These are phyloP conservation scores for Cosmia pyralina DNA, from an alignment of 2,888 invertebrate genomes.

Conservation along the genomic window DNA sequence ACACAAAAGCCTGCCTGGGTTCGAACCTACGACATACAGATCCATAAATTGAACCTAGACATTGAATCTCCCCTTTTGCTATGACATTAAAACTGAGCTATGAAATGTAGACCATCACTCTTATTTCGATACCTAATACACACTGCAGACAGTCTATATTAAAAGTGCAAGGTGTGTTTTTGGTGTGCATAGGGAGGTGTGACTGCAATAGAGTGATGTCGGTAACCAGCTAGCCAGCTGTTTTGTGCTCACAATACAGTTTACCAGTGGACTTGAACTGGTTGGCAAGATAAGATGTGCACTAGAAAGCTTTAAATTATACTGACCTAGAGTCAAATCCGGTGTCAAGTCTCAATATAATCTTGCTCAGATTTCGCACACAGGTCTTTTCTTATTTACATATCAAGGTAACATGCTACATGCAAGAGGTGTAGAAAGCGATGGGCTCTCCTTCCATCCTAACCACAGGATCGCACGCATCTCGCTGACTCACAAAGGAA, in stretches of 20 bases:
- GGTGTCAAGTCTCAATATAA: background rate
- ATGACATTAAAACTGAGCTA: background rate
- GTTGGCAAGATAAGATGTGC: background rate
- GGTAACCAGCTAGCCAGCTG: background rate
- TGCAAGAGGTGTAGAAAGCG: constrained; percentile 33
- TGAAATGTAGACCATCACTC: background rate
- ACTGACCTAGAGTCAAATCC: constrained; percentile 13
- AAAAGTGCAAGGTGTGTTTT: background rate
- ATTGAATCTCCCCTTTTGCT: background rate
- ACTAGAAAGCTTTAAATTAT: constrained; percentile 17
- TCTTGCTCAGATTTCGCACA: background rate
- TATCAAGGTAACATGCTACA: constrained; percentile 18
- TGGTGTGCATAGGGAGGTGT: background rate
- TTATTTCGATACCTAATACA: background rate
- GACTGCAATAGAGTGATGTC: background rate
- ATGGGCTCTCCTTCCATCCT: constrained; percentile 60
- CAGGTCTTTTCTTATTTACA: background rate
- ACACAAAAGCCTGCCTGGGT: no score
- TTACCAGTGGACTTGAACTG: background rate
- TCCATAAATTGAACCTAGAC: no score
- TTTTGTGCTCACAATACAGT: background rate
- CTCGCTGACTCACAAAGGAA: constrained; percentile 77
- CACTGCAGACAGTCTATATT: background rate
- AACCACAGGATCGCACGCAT: constrained; percentile 67
- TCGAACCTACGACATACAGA: no score